Conservation (phyloP, 2,797 vertebrate species). For the Epinephelus awoara region DNA sequence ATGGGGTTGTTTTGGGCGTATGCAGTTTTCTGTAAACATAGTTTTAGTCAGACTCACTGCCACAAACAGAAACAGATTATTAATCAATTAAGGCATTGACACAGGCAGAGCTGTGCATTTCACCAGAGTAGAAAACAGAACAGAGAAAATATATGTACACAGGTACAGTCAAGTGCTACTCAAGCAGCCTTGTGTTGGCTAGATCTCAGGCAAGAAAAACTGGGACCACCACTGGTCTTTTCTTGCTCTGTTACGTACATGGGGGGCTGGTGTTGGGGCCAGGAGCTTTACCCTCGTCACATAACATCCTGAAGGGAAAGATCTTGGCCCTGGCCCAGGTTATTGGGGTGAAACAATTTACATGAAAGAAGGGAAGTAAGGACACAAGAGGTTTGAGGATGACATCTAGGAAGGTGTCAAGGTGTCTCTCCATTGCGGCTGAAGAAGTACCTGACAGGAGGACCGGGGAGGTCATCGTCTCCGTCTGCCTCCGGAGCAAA, state of each 20-base stretch:
- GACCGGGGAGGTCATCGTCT: constrained; percentile 96
- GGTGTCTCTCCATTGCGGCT: constrained; percentile 82
- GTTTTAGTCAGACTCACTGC: constrained; percentile 65
- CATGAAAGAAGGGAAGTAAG: constrained; percentile 66
- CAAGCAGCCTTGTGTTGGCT: constrained; percentile 71
- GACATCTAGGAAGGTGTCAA: constrained; percentile 62
- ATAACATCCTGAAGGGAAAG: constrained; percentile 49
- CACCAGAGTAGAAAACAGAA: constrained; percentile 84
- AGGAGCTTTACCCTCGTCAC: constrained; percentile 48
- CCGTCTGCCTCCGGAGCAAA: constrained; percentile 95
- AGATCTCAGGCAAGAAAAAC: constrained; percentile 59
- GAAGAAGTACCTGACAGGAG: constrained; percentile 97
- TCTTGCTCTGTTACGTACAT: constrained; percentile 58
- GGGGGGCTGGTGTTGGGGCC: constrained; percentile 39
- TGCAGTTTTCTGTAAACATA: constrained; percentile 68
- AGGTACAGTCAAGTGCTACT: constrained; percentile 85
- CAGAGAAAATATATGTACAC: constrained; percentile 83
- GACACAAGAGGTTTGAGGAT: constrained; percentile 73
- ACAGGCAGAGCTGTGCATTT: constrained; percentile 81
- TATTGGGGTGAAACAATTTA: constrained; percentile 60
- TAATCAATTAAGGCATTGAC: constrained; percentile 86
- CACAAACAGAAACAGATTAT: constrained; percentile 67
- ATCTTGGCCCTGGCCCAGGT: constrained; percentile 59
- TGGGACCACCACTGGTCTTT: constrained; percentile 46
- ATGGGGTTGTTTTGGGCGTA: constrained; percentile 40